Evolutionary conservation across 2,888 invertebrate genomes (phyloP), one percentile per base, ranked within the genome.

Genomic region (Torymus texanus): DNA sequence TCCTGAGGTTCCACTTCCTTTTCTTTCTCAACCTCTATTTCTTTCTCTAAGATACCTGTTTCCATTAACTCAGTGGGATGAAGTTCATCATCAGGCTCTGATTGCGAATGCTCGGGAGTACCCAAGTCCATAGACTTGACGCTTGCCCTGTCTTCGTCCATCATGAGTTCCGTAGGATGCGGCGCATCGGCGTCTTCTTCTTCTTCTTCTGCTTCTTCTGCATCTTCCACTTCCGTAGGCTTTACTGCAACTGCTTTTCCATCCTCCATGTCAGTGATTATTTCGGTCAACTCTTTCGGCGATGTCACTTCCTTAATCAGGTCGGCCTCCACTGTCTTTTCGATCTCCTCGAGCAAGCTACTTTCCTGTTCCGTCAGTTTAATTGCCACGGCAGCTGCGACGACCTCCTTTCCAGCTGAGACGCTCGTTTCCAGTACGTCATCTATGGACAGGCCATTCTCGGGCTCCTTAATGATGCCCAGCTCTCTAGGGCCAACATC

Each of bases 191-290:
- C 73, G 72, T 91, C 90, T 81, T 88, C 88, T 84, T 88, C 90
- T 83, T 68, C 80, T 50, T 78, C 63, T 58, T 90, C 90, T 87
- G 91, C 91, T 82, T 90, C 89, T 85, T 88, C 89, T 84, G 90
- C 92, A 5, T 51, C 21, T 14, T 58, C 0, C 14, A 67, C 12
- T 51, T 66, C 81, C 14, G 78, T 81, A 41, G 41, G 8, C 41
- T 4, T 41, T 41, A 41, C 41, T 41, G 41, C 10, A 41, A 8
- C 41, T 41, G 41, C 41, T 41, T 41, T 8, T 41, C 5, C 41
- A 41, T 41, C 41, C 8, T 41, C 41, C 8, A 8, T 41, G 5
- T 41, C 41, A 41, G 41, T 8, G 5, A 41, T 41, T 41, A 1
- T 8, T 41, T 41, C 41, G 8, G 10, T 41, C 41, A 41, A 8